Conservation (phyloP, 2,888 invertebrate genomes). For the Mayetiola destructor region DNA sequence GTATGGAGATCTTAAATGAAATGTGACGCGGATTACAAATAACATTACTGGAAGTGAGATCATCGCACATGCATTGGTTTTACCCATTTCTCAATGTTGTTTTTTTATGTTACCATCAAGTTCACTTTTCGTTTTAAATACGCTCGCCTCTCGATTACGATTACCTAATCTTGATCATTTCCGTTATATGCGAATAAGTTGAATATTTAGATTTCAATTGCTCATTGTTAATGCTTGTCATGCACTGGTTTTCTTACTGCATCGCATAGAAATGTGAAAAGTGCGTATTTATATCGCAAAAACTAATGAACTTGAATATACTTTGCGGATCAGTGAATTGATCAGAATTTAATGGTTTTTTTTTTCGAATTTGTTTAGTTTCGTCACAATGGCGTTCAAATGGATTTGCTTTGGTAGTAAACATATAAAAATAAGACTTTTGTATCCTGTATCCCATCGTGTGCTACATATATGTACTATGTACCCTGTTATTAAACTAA, state of each 20-base stretch:
- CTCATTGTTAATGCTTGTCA: slow-evolving; percentile 5
- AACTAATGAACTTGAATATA: not conserved
- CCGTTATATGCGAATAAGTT: not conserved
- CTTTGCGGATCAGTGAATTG: not conserved
- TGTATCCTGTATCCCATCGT: too few relatives aligned
- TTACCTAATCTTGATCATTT: slow-evolving; percentile 1
- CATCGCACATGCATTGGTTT: not conserved
- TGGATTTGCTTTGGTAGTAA: too few relatives aligned
- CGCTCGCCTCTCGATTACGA: not conserved
- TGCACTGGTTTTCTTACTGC: slow-evolving; percentile 1
- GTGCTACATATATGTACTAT: too few relatives aligned
- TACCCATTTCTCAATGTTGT: not conserved
- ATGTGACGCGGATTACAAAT: not conserved
- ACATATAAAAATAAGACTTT: too few relatives aligned
- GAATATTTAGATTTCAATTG: not conserved
- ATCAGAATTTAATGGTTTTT: not conserved
- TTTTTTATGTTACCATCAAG: too few relatives aligned
- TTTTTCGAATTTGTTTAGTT: not conserved
- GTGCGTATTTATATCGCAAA: not conserved
- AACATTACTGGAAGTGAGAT: not conserved
- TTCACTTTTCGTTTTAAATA: not conserved
- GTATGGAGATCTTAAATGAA: slow-evolving; percentile 10
- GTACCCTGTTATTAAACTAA: too few relatives aligned
- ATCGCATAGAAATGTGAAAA: not conserved
- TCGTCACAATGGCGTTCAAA: not conserved